phyloP scores from a whole-genome alignment of 2,797 vertebrate genomes.

The Sphaeramia orbicularis region DNA sequence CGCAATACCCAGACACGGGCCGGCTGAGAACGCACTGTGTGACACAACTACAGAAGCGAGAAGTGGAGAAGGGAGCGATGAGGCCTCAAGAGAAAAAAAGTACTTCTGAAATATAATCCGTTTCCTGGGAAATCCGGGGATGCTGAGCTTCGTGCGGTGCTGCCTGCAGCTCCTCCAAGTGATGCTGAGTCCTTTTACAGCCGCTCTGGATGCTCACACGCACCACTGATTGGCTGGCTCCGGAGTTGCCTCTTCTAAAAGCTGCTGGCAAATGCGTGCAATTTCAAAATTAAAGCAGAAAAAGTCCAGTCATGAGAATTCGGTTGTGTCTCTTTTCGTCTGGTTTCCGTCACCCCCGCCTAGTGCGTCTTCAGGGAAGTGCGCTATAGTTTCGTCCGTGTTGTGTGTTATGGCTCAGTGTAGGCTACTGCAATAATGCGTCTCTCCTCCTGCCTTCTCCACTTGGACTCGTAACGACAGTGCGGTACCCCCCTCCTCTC shows the following conservation, averaged over 20 bases:
- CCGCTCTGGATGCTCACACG: constrained; percentile 52
- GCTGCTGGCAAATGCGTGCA: constrained; percentile 45
- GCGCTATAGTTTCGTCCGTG: constrained; percentile 57
- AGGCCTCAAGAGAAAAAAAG: constrained; percentile 35
- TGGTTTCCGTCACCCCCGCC: constrained; percentile 14
- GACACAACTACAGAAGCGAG: constrained; percentile 14
- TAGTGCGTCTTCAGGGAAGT: constrained; percentile 45
- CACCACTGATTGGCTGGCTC: constrained; percentile 52
- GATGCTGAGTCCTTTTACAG: constrained; percentile 48
- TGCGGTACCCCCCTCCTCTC: constrained; percentile 66
- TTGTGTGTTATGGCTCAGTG: constrained; percentile 57
- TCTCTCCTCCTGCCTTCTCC: constrained; percentile 73
- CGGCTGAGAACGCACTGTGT: constrained; percentile 54
- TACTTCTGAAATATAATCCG: constrained; percentile 67
- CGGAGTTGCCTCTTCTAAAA: constrained; percentile 45
- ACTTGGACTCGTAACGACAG: constrained; percentile 79
- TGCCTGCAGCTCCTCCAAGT: constrained; percentile 47
- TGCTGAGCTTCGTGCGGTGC: constrained; percentile 35
- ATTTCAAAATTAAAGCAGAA: constrained; percentile 30
- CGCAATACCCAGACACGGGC: constrained; percentile 67
- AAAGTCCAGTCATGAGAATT: constrained; percentile 57
- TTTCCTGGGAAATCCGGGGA: constrained; percentile 33
- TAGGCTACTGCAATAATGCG: constrained; percentile 85
- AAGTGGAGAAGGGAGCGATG: constrained; percentile 29
- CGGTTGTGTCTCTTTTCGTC: constrained; percentile 23